Conservation (phyloP, 2,888 invertebrate genomes). For the Slavum lentiscoides region DNA sequence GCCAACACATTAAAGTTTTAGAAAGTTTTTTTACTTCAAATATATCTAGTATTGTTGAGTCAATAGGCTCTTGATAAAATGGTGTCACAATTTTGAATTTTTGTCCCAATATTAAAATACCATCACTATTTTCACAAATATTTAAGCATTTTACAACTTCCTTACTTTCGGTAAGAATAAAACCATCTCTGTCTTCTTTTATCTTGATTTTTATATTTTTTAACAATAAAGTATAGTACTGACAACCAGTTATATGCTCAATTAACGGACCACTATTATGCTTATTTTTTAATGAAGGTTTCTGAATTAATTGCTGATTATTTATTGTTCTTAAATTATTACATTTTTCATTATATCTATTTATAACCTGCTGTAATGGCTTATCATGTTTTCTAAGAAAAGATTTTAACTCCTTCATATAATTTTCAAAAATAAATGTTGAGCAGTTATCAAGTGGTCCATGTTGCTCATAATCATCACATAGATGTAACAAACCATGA, state of each 20-base stretch:
- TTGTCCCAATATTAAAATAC: background rate
- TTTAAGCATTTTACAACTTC: background rate
- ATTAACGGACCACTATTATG: background rate
- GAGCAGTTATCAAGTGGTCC: conserved; percentile 16
- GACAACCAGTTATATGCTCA: background rate
- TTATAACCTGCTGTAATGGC: background rate
- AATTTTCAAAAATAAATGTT: conserved; percentile 6
- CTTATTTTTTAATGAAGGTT: background rate
- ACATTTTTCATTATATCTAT: background rate
- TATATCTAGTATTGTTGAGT: conserved; percentile 10
- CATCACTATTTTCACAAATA: conserved; percentile 1
- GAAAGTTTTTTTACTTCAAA: background rate
- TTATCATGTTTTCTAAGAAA: background rate
- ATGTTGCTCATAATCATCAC: background rate
- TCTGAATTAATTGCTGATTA: too few relatives aligned
- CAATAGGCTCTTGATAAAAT: background rate
- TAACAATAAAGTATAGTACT: background rate
- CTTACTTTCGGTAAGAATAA: background rate
- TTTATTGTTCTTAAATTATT: too few relatives aligned
- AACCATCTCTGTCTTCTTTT: background rate
- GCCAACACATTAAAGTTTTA: background rate
- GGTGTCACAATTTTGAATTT: background rate
- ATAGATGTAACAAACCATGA: conserved; percentile 2
- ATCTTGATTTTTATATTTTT: background rate
- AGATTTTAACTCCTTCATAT: conserved; percentile 7